Evolutionary conservation across 2,888 invertebrate species (phyloP), one percentile per base, ranked within the genome.

Genomic region (Sinotaia quadrata): DNA sequence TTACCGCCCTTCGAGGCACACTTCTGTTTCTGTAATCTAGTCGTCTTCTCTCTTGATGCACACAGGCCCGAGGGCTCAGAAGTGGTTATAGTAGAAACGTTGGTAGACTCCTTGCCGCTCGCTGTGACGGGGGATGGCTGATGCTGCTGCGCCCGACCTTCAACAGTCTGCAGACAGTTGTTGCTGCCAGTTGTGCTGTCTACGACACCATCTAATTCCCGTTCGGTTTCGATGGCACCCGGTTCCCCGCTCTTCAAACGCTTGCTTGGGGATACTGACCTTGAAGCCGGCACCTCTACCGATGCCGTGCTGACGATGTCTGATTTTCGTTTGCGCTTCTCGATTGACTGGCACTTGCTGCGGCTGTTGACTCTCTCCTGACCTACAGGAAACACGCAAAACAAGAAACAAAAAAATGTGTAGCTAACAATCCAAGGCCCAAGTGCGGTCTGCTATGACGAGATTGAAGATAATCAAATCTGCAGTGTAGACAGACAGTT

Each of bases 331-430:
- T 63, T 63, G 36, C 63, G 63, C 31, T 63, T 63, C 29, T 63
- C 63, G 5, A 54, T 29, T 12, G 41, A 52, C 54, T 54, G 63
- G 54, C 37, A 24, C 63, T 41, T 63, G 63, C 54, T 49, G 47
- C 63, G 63, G 29, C 54, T 63, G 63, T 52, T 63, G 54, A 34
- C 63, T 54, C 51, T 63, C 24, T 63, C 63, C 37, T 63, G 54
- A 52, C 41, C 41, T 21, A 54, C 21, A 21, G n/a, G 37, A 34
- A 37, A 63, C 36, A 63, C 29, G 36, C 29, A 51, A 52, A 24
- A 24, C 47, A 8, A 47, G 18, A 33, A 51, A 44, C 36, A 15
- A 57, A 29, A 65, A 44, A n/a, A n/a, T n/a, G n/a, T n/a, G n/a
- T n/a, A n/a, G n/a, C n/a, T 41, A 41, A 15, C n/a, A n/a, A n/a